Evolutionary conservation across 2,888 invertebrate species (phyloP).

Genomic region (Spisula subtruncata): DNA sequence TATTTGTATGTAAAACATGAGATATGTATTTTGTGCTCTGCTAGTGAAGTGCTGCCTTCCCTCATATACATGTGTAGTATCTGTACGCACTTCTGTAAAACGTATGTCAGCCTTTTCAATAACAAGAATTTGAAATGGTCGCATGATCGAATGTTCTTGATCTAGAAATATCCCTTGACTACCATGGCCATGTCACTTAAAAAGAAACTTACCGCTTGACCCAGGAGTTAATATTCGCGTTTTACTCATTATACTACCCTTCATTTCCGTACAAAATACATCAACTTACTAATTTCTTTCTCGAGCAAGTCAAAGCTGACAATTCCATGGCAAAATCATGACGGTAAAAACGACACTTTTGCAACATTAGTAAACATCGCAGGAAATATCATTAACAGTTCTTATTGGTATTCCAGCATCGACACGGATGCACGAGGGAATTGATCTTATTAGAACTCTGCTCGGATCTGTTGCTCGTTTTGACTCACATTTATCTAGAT

Average conservation of each 20-base stretch:
- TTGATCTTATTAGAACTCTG: slow-evolving; percentile 14
- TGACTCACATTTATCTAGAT: slow-evolving; percentile 57
- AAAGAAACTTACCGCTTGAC: not conserved
- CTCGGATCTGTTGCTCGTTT: not conserved
- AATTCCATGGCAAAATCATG: not conserved
- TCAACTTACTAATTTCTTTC: slow-evolving; percentile 1
- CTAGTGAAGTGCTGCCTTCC: no score
- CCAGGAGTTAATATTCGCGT: not conserved
- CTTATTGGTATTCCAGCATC: slow-evolving; percentile 6
- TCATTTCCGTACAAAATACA: not conserved
- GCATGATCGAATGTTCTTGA: no score
- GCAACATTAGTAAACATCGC: slow-evolving; percentile 21
- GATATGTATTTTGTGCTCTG: no score
- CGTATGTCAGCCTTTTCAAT: no score
- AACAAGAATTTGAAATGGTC: no score
- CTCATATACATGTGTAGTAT: no score
- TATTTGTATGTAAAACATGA: no score
- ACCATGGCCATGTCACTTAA: not conserved
- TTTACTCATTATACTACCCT: not conserved
- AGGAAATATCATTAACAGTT: slow-evolving; percentile 8
- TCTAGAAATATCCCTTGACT: not conserved
- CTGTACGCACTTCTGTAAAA: no score
- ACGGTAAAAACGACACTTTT: not conserved
- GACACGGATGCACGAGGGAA: not conserved
- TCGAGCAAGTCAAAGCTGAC: not conserved